Percentiles rank a stretch among this genome's conserved stretches.
Evolutionary conservation across 2,797 vertebrate genomes (phyloP).

Genomic region (Cacajao melanocephalus): DNA sequence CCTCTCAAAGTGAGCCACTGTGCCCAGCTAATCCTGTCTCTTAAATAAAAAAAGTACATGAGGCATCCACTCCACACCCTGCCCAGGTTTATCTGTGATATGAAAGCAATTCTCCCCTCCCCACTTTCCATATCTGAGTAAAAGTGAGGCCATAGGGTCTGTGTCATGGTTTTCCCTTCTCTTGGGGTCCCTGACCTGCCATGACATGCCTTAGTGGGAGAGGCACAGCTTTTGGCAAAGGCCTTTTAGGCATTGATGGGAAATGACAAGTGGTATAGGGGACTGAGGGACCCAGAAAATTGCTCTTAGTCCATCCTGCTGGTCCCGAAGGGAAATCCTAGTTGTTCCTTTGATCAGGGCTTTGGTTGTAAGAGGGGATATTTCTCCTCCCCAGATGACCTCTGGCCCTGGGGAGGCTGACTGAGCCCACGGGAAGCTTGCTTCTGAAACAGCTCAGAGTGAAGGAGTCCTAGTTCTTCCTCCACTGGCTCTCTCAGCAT

Average conservation of each 20-base stretch:
- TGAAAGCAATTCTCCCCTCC: background rate
- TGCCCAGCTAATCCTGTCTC: background rate
- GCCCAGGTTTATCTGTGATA: background rate
- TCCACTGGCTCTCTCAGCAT: background rate
- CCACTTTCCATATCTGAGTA: background rate
- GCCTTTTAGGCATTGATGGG: background rate
- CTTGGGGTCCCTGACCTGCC: rapidly evolving
- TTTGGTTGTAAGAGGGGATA: background rate
- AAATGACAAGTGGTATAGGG: background rate
- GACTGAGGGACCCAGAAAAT: background rate
- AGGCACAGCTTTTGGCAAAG: background rate
- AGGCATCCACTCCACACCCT: rapidly evolving
- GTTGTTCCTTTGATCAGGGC: background rate
- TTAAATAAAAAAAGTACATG: background rate
- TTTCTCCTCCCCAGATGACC: background rate
- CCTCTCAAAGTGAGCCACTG: background rate
- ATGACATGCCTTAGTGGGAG: background rate
- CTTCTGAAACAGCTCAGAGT: background rate
- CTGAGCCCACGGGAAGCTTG: background rate
- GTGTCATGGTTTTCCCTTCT: background rate
- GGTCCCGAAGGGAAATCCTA: background rate
- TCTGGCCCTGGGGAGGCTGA: background rate
- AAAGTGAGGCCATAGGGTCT: background rate
- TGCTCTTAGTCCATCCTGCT: background rate
- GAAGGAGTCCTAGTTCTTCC: background rate